Evolutionary conservation across 1,140 invertebrate genomes (phyloP).

Genomic region (Papilio aristodemus): DNA sequence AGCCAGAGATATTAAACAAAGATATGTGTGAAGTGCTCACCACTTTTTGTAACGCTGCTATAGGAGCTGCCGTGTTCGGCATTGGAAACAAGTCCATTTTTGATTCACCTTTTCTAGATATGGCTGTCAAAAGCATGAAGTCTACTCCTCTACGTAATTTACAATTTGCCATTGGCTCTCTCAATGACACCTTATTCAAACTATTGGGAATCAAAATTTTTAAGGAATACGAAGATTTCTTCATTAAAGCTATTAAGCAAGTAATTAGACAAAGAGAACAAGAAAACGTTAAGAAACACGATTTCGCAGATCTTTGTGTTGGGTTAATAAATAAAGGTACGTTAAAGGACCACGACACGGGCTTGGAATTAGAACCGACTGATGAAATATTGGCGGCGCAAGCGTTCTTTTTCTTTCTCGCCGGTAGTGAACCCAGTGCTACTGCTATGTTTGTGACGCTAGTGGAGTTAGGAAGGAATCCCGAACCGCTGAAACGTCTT

Average conservation of each 20-base stretch:
- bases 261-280: conserved; percentile 40
- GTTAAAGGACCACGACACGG: conserved; percentile 42
- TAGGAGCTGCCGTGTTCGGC: conserved; percentile 50
- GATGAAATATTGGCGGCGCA: conserved; percentile 76
- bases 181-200: conserved; percentile 39
- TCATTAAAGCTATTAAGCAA: conserved; percentile 46
- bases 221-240: conserved; percentile 48
- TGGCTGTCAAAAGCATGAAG: conserved; percentile 38
- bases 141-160: conserved; percentile 36
- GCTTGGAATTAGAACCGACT: conserved; percentile 50
- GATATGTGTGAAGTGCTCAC: conserved; percentile 42
- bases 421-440: conserved; percentile 79
- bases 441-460: conserved; percentile 54
- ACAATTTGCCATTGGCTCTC: conserved; percentile 39
- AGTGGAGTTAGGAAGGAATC: conserved; percentile 61
- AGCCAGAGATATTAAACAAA: conserved; percentile 38
- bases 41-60: conserved; percentile 47
- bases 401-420: conserved; percentile 79
- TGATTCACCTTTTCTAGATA: conserved; percentile 48
- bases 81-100: conserved; percentile 46
- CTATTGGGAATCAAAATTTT: conserved; percentile 45
- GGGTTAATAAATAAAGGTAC: conserved; percentile 46
- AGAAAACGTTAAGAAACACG: conserved; percentile 40
- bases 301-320: conserved; percentile 53
- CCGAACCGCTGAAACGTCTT: conserved; percentile 67